Base-by-base conservation (phyloP, 2,888 invertebrate species). In the Dexiosoma caninum region DNA sequence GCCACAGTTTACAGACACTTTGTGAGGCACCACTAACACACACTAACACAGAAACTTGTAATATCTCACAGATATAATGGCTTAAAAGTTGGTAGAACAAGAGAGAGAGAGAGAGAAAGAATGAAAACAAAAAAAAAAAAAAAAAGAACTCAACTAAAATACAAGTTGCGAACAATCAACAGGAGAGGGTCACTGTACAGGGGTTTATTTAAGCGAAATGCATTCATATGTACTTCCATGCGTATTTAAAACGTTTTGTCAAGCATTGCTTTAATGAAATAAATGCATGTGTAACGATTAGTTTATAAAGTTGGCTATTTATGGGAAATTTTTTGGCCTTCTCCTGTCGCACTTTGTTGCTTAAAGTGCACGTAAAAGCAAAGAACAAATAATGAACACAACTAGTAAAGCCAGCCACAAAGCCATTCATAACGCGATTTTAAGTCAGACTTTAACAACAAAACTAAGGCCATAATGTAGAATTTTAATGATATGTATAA, bases 381-480 rank as follows among this genome's bases (percentile, higher is more conserved):
- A 14, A n/a, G 10, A 9, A 35, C 12, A 5, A 42, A 3, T 23
- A 60, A 40, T 27, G 14, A 35, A n/a, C 9, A 35, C 42, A 44
- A 57, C 49, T 49, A 42, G 55, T 32, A 21, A 64, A 57, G 46
- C 40, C 35, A 42, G 49, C 32, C 35, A 49, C 40, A 64, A 40
- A 69, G 42, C 55, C 55, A 62, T 57, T 64, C 40, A 42, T 46
- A 79, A 74, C 75, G 69, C 70, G 75, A 64, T 62, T 79, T 49
- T 9, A 79, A 79, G 78, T 62, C 62, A 49, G 74, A 69, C 69
- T 75, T 72, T 67, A 78, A 46, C 69, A 74, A 62, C 49, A 49
- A 69, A 70, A 75, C 75, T 79, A 42, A 75, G 79, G 74, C 75
- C 69, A 75, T 79, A 79, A 70, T 74, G 57, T 70, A 79, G 74